These are phyloP conservation scores for Orthonychiurus folsomi DNA, from an alignment of 2,888 invertebrate species.

Conservation along the genomic window DNA sequence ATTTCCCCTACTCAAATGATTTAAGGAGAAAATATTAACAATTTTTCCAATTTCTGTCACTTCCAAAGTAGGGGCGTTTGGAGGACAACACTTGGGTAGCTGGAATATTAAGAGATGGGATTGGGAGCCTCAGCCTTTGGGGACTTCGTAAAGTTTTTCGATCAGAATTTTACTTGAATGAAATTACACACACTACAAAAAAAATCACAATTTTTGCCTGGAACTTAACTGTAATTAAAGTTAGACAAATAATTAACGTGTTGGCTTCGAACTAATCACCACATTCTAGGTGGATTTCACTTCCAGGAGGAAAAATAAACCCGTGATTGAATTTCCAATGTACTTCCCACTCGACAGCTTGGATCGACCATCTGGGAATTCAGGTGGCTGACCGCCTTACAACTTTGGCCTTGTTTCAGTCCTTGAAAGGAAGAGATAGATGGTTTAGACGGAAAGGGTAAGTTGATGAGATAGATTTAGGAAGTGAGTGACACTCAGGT, in stretches of 20 bases:
- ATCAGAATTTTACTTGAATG: too few relatives aligned
- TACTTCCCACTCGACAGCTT: neutral
- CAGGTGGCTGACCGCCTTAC: neutral
- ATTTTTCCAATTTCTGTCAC: too few relatives aligned
- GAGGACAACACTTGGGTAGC: too few relatives aligned
- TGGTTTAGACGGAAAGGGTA: constrained; percentile 14
- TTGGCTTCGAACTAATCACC: neutral
- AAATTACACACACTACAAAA: too few relatives aligned
- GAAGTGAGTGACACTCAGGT: constrained; percentile 38
- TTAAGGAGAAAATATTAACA: too few relatives aligned
- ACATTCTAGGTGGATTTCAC: neutral
- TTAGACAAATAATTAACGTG: neutral
- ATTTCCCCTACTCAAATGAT: too few relatives aligned
- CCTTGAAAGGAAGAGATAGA: neutral
- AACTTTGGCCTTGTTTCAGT: constrained; percentile 8
- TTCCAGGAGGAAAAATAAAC: neutral
- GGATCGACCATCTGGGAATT: neutral
- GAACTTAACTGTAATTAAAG: neutral
- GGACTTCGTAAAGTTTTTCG: too few relatives aligned
- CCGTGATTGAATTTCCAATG: neutral
- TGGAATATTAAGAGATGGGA: too few relatives aligned
- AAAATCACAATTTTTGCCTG: neutral
- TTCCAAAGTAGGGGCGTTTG: too few relatives aligned
- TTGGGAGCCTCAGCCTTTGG: too few relatives aligned
- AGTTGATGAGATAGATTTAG: constrained; percentile 12